A percentile compares a stretch with the other conserved stretches of the same genome.
Evolutionary conservation across 2,113 vertebrate species (phyloP).

Genomic region (Eulemur macaco): DNA sequence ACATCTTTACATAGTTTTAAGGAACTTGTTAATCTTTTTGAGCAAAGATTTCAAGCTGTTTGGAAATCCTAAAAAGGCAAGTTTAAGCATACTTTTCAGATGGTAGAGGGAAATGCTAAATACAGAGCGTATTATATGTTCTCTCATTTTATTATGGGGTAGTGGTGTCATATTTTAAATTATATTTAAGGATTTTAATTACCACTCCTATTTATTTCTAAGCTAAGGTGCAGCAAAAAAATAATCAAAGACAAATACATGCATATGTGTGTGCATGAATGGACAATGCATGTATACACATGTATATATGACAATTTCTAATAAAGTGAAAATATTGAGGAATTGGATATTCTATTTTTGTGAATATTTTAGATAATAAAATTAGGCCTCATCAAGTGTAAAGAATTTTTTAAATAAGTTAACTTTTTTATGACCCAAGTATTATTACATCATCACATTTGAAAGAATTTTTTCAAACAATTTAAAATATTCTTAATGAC

Average conservation of each 20-base stretch:
- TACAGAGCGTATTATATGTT: background rate
- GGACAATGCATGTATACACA: background rate
- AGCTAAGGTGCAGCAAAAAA: background rate
- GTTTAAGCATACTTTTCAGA: background rate
- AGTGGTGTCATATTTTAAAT: background rate
- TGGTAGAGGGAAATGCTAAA: background rate
- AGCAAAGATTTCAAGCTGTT: background rate
- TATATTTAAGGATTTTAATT: background rate
- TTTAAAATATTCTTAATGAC: background rate
- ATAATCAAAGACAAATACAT: background rate
- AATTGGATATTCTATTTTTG: background rate
- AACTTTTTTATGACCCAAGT: background rate
- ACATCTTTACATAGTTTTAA: background rate
- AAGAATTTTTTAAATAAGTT: background rate
- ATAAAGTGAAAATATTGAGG: background rate
- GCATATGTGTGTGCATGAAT: rapidly evolving
- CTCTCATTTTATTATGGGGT: background rate
- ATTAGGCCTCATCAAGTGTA: background rate
- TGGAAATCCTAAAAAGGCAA: background rate
- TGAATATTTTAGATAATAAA: background rate
- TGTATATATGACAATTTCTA: background rate
- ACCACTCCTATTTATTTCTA: background rate
- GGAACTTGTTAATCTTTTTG: background rate
- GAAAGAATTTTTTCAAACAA: background rate
- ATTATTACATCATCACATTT: background rate